Evolutionary conservation across 2,113 vertebrate genomes (phyloP), one percentile per base, ranked within the genome.

Genomic region (Verasper variegatus): DNA sequence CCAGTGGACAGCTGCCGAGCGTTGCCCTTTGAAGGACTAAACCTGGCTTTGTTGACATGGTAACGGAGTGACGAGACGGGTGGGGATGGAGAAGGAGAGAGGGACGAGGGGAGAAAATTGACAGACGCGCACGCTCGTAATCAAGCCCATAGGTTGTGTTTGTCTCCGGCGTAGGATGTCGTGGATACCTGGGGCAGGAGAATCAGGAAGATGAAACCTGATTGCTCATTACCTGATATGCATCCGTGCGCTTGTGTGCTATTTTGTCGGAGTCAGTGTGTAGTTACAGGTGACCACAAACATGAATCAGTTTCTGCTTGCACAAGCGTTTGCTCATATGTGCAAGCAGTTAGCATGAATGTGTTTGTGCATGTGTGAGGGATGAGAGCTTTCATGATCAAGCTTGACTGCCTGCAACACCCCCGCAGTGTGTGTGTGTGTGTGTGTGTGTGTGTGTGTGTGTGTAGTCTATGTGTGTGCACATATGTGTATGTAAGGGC

Each of bases 21-120:
- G 71, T 60, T 91, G 90, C 85, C 90, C 89, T 95, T 94, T 93
- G 90, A 92, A 92, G 84, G 90, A 82, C 90, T 92, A 91, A 91
- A 91, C 86, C 89, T 91, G 90, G 88, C 88, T 88, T 92, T 88
- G 90, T 94, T 91, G 93, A 93, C 93, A 94, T 94, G 93, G 92
- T 52, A 91, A 94, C 89, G 57, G 82, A 52, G 75, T 40, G 80
- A 67, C 61, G 71, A 85, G 84, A 78, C 5, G 54, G 81, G 76
- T 45, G 77, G 79, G 64, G 74, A 88, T 21, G 64, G 42, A 81
- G 67, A 64, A 37, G 54, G 56, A 84, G 71, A 64, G 68, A 75
- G 56, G 66, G 62, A 71, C 51, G 82, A 78, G 81, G 20, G 63
- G 76, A 69, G 75, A 71, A 74, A 85, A 71, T 45, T 51, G 65